Base-by-base conservation (phyloP, 2,797 vertebrate species). In the Acanthornis magna region DNA sequence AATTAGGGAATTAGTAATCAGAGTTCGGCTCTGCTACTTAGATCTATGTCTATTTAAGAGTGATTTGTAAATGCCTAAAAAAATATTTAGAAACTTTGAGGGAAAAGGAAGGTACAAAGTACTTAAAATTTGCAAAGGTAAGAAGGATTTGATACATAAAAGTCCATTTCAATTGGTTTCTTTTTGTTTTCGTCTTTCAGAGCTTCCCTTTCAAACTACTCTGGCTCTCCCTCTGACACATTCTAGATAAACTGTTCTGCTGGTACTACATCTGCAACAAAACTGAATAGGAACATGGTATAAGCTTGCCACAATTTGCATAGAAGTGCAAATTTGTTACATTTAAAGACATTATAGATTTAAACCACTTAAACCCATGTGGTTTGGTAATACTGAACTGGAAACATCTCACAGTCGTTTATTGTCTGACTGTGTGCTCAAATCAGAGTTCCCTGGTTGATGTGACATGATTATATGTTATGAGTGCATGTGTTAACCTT, bases 381-480 rank as follows among this genome's bases (percentile, higher is more conserved):
- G 32, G 45, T 80, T 89, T 74, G 50, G 27, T 90, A 82, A 61
- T 83, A 40, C 34, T 53, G 72, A 71, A 65, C 83, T 78, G 61
- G 74, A 80, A 92, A 70, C 13, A 6, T 68, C 51, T 88, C 57
- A 14, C 19, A 76, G 53, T 67, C 42, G 10, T 94, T 82, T 74
- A 29, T 50, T 82, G 42, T 63, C 60, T 95, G 80, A 83, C 73
- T 95, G 23, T 76, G 26, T 76, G 72, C 92, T 94, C 50, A 93
- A 89, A 95, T 88, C 91, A 89, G 86, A 87, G 75, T 87, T 95
- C 53, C 26, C 48, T 74, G 42, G 67, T 63, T 96, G 91, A 97
- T 83, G 74, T 95, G 93, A 92, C 74, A 47, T 94, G 93, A 97
- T 95, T 96, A 67, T 93, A 77, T 95, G 90, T 95, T 97, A 74